Conservation (phyloP, 2,113 vertebrate genomes). For the Anoplopoma fimbria region DNA sequence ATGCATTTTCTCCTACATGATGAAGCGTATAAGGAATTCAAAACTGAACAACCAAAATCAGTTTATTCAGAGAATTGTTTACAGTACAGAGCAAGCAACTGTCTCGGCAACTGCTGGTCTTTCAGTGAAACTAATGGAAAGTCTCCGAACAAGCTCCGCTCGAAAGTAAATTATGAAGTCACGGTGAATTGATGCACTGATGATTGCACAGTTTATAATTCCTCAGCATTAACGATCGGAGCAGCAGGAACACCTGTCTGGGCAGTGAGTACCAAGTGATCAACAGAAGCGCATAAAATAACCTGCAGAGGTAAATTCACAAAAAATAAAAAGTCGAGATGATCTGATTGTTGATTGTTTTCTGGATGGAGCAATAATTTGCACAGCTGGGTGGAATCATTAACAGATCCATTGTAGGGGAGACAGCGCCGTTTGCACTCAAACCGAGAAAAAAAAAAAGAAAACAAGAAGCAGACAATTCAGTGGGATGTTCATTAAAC, state of each 20-base stretch:
- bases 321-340: constrained; percentile 21
- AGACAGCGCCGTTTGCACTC: constrained; percentile 16
- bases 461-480: constrained; percentile 45
- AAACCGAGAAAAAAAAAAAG: constrained; percentile 42
- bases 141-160: constrained; percentile 16
- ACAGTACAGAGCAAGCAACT: not conserved
- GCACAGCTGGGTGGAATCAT: constrained; percentile 65
- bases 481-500: constrained; percentile 55
- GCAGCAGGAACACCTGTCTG: constrained; percentile 34
- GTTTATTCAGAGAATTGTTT: not conserved
- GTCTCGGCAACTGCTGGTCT: not conserved
- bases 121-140: not conserved
- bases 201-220: constrained; percentile 41
- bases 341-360: constrained; percentile 50
- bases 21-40: not conserved
- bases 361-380: constrained; percentile 40
- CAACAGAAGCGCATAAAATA: constrained; percentile 29
- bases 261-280: constrained; percentile 25
- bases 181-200: constrained; percentile 9
- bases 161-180: not conserved
- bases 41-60: not conserved
- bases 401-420: constrained; percentile 42
- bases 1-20: not conserved
- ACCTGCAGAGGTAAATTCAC: not conserved
- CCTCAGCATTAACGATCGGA: constrained; percentile 19